These are phyloP conservation scores for Enteromius treurensis DNA, from an alignment of 2,797 vertebrate genomes.

Conservation along the genomic window DNA sequence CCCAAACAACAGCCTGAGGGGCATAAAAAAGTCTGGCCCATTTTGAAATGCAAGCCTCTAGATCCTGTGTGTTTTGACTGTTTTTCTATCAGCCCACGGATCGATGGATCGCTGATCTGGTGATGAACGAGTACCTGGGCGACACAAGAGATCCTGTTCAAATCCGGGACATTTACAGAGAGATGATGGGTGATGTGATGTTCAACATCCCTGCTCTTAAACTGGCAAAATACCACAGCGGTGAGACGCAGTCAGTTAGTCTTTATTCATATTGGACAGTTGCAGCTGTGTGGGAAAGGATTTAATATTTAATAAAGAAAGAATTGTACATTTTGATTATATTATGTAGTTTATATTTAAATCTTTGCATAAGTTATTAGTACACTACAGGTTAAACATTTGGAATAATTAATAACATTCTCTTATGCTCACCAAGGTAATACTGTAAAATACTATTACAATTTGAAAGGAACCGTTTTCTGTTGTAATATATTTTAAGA, in stretches of 20 bases:
- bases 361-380: no score
- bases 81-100: slow-evolving; percentile 47
- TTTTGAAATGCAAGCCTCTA: no score
- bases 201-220: slow-evolving; percentile 43
- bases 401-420: no score
- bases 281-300: neutral
- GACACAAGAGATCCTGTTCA: slow-evolving; percentile 63
- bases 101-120: slow-evolving; percentile 43
- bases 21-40: no score
- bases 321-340: no score
- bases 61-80: no score
- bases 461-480: no score
- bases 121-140: slow-evolving; percentile 73
- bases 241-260: neutral
- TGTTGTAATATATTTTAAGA: no score
- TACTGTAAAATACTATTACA: no score
- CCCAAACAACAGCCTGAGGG: no score
- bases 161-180: slow-evolving; percentile 61
- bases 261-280: neutral
- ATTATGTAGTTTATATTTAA: no score
- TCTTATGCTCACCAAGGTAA: neutral
- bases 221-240: slow-evolving; percentile 45
- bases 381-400: no score
- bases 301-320: neutral
- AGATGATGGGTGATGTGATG: slow-evolving; percentile 36